phyloP scores from a whole-genome alignment of 2,113 vertebrate species.

The Gopherus flavomarginatus region DNA sequence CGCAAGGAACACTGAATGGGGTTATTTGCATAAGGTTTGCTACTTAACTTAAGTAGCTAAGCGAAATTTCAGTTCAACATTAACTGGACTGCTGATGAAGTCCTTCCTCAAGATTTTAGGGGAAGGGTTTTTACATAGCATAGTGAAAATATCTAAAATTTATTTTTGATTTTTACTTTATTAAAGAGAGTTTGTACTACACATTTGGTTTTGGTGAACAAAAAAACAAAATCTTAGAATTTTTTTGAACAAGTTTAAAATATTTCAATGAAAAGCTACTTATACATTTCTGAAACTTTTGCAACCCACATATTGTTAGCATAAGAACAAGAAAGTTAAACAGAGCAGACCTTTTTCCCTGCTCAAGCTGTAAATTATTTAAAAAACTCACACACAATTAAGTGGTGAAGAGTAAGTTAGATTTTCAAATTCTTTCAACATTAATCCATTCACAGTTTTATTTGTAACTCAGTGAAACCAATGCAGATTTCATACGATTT shows the following conservation, averaged over 20 bases:
- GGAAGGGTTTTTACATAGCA: not conserved
- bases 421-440: not conserved
- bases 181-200: not conserved
- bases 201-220: not conserved
- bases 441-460: not conserved
- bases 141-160: not conserved
- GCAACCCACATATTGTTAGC: not conserved
- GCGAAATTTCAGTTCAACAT: not conserved
- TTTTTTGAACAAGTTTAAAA: not conserved
- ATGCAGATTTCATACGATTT: constrained; percentile 14
- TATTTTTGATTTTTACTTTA: not conserved
- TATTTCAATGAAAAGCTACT: not conserved
- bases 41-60: constrained; percentile 37
- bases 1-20: rapidly evolving
- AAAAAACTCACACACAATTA: constrained; percentile 42
- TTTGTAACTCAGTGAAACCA: constrained; percentile 25
- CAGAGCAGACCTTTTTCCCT: constrained; percentile 27
- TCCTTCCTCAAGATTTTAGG: constrained; percentile 6
- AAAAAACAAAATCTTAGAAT: not conserved
- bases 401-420: constrained; percentile 45
- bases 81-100: not conserved
- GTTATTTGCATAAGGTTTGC: not conserved
- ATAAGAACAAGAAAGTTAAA: constrained; percentile 36
- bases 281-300: not conserved
- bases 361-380: constrained; percentile 20